Conservation (phyloP, 2,888 invertebrate genomes). For the Rhagophthalmus giganteus region DNA sequence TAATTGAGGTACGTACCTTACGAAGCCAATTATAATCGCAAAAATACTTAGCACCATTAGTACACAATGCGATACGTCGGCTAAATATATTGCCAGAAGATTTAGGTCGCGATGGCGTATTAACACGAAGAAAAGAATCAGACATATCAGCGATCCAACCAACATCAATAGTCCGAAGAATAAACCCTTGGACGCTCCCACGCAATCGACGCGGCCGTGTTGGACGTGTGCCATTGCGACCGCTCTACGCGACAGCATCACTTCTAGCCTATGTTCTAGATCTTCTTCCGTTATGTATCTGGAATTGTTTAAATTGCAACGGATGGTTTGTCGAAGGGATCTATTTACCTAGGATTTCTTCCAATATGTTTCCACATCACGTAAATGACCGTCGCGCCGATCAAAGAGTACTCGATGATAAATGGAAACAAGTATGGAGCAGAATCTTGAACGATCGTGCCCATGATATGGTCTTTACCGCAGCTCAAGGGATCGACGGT, state of each 20-base stretch:
- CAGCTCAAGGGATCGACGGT: conserved; percentile 62
- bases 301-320: conserved; percentile 21
- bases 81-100: conserved; percentile 85
- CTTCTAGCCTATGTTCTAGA: conserved; percentile 83
- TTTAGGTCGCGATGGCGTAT: conserved; percentile 83
- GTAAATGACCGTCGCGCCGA: conserved; percentile 93
- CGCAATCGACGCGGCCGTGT: conserved; percentile 88
- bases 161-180: conserved; percentile 89
- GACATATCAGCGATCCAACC: conserved; percentile 87
- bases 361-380: conserved; percentile 97
- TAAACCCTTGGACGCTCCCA: conserved; percentile 90
- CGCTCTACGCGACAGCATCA: conserved; percentile 84
- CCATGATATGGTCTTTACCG: conserved; percentile 87
- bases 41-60: conserved; percentile 86
- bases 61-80: conserved; percentile 87
- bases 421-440: conserved; percentile 95
- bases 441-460: conserved; percentile 87
- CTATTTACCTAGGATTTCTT: conserved; percentile 74
- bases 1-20: conserved; percentile 66
- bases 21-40: conserved; percentile 88
- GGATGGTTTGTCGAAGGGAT: too few species aligned
- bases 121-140: conserved; percentile 94
- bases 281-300: conserved; percentile 77
- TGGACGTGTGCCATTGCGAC: conserved; percentile 82
- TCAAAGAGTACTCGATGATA: conserved; percentile 93